phyloP scores from a whole-genome alignment of 2,797 vertebrate species.

The Emys orbicularis region DNA sequence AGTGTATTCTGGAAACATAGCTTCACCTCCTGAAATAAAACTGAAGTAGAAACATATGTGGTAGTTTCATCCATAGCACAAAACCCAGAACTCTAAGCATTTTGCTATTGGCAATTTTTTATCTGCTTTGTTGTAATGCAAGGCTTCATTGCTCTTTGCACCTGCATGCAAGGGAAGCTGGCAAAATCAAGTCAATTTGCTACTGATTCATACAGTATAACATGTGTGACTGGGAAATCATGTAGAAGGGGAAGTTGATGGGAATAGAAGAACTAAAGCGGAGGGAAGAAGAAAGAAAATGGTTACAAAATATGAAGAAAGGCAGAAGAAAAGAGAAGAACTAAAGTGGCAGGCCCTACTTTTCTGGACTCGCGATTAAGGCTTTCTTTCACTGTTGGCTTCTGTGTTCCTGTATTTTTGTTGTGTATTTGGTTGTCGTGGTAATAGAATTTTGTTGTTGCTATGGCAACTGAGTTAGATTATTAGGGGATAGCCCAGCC shows the following conservation, averaged over 20 bases:
- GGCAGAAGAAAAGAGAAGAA: background rate
- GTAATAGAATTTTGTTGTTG: too few species aligned
- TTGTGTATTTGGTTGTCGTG: too few species aligned
- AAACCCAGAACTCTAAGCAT: background rate
- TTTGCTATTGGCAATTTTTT: background rate
- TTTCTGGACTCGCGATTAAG: background rate
- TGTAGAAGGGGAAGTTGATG: background rate
- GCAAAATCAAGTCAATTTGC: background rate
- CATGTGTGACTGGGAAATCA: background rate
- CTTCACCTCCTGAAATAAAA: background rate
- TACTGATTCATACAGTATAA: background rate
- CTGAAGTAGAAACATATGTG: background rate
- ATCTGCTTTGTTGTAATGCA: background rate
- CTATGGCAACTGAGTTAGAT: too few species aligned
- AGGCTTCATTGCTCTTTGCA: background rate
- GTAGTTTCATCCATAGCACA: background rate
- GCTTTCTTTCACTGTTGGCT: rapidly evolving
- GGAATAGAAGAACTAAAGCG: background rate
- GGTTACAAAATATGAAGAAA: background rate
- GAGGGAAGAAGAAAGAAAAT: background rate
- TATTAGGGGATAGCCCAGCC: too few species aligned
- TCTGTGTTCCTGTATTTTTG: background rate
- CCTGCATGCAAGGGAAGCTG: background rate
- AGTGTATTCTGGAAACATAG: background rate
- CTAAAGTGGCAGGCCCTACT: background rate